Evolutionary conservation across 2,888 invertebrate species (phyloP), one percentile per base, ranked within the genome.

Genomic region (Peribatodes rhomboidaria): DNA sequence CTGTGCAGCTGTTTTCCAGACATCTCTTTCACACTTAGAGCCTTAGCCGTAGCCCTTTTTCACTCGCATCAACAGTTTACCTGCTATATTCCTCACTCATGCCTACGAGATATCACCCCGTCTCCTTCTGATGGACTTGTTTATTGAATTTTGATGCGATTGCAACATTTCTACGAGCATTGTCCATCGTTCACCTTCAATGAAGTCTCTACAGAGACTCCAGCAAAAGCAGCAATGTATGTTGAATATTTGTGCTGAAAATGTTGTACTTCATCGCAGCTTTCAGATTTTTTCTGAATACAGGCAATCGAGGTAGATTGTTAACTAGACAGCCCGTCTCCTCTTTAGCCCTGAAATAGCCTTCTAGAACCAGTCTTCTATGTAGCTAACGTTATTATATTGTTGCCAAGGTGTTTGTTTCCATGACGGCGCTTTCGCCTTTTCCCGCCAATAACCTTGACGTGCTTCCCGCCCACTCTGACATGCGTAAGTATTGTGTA

Each of bases 371-470:
- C 57, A 67, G n/a, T 18, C 22, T 7, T 35, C 16, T 44, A 47
- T 4, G 16, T 55, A 55, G 9, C n/a, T 47, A 31, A 47, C 11
- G 44, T 16, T 46, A 67, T 65, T n/a, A n/a, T n/a, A n/a, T 65
- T 62, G 60, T 66, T 47, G 55, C 57, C 49, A 60, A 42, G 55
- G 56, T 46, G 47, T 62, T 53, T 41, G 50, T 61, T 64, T 57
- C 49, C 52, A 44, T 61, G 76, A 75, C 73, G 70, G 67, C 67
- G 76, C 77, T 78, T 76, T 82, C 78, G 76, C 69, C 53, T 63
- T 83, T 89, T 56, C 89, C 87, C 90, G 89, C 87, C 88, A 88
- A 70, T 83, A 86, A 89, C 92, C 92, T 92, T 92, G 91, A 70
- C 69, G 74, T 72, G 77, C 69, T 81, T 80, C 73, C 81, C 87